Evolutionary conservation across 2,113 vertebrate genomes (phyloP).

Genomic region (Triplophysa siluroides): DNA sequence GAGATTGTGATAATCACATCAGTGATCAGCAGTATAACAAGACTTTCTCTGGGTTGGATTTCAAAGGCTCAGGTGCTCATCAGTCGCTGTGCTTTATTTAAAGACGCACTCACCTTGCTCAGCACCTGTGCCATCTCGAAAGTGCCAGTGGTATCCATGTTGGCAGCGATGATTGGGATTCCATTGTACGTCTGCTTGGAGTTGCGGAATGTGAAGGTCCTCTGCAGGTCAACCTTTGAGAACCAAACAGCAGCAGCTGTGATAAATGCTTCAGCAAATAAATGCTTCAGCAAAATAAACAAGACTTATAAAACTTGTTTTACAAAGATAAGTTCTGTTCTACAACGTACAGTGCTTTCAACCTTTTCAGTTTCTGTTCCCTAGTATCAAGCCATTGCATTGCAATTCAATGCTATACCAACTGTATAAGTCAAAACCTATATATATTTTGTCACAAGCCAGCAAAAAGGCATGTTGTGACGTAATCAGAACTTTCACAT

Average conservation of each 20-base stretch:
- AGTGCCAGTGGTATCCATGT: constrained; percentile 98
- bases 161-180: constrained; percentile 94
- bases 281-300: too few species aligned
- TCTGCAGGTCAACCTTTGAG: constrained; percentile 87
- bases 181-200: constrained; percentile 95
- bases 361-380: too few species aligned
- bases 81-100: constrained; percentile 6
- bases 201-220: constrained; percentile 96
- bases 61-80: not conserved
- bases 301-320: too few species aligned
- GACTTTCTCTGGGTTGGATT: not conserved
- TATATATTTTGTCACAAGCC: too few species aligned
- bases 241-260: not conserved
- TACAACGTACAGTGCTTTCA: too few species aligned
- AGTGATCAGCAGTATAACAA: constrained; percentile 16
- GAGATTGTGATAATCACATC: constrained; percentile 24
- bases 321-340: too few species aligned
- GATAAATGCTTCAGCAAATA: too few species aligned
- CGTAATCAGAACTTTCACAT: too few species aligned
- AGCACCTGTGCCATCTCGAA: constrained; percentile 95
- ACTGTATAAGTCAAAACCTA: too few species aligned
- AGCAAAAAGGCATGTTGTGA: too few species aligned
- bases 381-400: too few species aligned
- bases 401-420: too few species aligned
- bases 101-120: constrained; percentile 81